Evolutionary conservation across 2,113 vertebrate species (phyloP), one percentile per base, ranked within the genome.

Genomic region (Sinocyclocheilus anophthalmus): DNA sequence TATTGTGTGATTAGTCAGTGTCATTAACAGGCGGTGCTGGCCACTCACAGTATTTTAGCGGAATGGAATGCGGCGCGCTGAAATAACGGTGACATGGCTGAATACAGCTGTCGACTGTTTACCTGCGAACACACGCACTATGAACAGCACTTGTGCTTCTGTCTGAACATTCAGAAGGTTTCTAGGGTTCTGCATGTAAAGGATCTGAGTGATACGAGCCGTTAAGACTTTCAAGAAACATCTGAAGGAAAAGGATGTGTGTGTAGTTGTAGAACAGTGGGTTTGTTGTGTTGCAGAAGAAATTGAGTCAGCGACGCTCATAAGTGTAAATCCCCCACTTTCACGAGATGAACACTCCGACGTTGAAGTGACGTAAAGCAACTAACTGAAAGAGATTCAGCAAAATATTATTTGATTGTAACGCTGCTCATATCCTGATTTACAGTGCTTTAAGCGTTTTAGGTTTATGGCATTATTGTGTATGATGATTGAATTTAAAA

Each of bases 11-110:
- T 91, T 86, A 90, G 88, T 81, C 85, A 85, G 87, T 24, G 59
- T 42, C 53, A 89, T 89, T 92, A 90, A 92, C 91, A 87, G 90
- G 83, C 59, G 79, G 83, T 73, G 76, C 61, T 76, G 85, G 86
- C 72, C 92, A 92, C 87, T 92, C 89, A 18, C 76, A 45, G 76
- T 95, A 93, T 93, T 94, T 94, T 95, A 95, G 94, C 92, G 69
- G 85, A 80, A 89, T 81, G 83, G 91, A 92, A 94, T 94, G 87
- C 88, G 65, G 90, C 86, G 90, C 86, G 89, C 90, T 90, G 85
- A 88, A 85, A 85, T 86, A 77, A n/a, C n/a, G n/a, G n/a, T n/a
- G n/a, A n/a, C n/a, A n/a, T n/a, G n/a, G n/a, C n/a, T n/a, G n/a
- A n/a, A n/a, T n/a, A n/a, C 92, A 92, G 84, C 88, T 91, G 87